These are phyloP conservation scores for Pristionchus maxplancki DNA, from an alignment of 2,888 invertebrate species.

Conservation along the genomic window DNA sequence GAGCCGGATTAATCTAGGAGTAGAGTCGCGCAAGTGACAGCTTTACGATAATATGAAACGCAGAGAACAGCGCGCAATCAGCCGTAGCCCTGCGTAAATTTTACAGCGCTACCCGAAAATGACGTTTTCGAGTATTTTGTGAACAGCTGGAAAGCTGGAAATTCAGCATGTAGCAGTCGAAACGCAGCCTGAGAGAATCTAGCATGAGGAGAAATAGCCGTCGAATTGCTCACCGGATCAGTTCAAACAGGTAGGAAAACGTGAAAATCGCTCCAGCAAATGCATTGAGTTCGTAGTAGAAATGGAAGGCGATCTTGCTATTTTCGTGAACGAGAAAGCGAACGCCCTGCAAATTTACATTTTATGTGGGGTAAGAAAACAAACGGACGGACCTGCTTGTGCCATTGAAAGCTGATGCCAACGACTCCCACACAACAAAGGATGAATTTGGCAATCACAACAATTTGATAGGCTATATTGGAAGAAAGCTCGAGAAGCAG, in stretches of 20 bases:
- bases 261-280: not conserved
- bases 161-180: not conserved
- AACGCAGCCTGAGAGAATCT: not conserved
- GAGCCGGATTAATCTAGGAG: not conserved
- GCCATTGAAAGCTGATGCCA: not conserved
- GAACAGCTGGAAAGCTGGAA: not conserved
- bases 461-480: not conserved
- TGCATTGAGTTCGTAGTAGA: not conserved
- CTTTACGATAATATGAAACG: not conserved
- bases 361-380: too few species aligned
- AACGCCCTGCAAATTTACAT: too few species aligned
- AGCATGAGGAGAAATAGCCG: not conserved
- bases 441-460: not conserved
- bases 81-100: not conserved
- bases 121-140: not conserved
- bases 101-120: not conserved
- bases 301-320: not conserved
- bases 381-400: too few species aligned
- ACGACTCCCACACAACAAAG: not conserved
- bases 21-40: not conserved
- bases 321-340: not conserved
- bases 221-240: not conserved
- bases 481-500: not conserved
- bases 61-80: not conserved
- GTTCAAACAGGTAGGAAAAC: not conserved